Evolutionary conservation across 1,140 invertebrate genomes (phyloP).

Genomic region (Drosophila rhopaloa): DNA sequence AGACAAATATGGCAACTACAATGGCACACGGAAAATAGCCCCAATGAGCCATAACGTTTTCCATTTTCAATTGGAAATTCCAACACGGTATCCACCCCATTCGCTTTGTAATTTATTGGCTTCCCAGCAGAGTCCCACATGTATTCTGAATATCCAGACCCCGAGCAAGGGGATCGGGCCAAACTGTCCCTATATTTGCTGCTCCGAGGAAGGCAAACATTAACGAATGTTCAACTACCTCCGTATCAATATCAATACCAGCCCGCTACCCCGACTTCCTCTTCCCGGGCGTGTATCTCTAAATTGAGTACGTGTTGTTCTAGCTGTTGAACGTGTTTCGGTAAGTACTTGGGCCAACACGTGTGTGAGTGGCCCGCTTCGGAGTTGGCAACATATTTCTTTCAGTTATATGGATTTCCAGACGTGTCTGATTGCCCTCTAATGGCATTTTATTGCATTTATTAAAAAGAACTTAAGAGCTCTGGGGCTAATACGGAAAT

Average conservation of each 20-base stretch:
- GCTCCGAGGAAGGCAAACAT: slow-evolving; percentile 47
- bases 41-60: slow-evolving; percentile 40
- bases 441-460: slow-evolving; percentile 77
- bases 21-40: slow-evolving; percentile 33
- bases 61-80: slow-evolving; percentile 47
- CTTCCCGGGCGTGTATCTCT: slow-evolving; percentile 56
- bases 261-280: slow-evolving; percentile 5
- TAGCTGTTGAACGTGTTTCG: slow-evolving; percentile 72
- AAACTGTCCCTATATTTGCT: slow-evolving; percentile 60
- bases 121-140: slow-evolving; percentile 23
- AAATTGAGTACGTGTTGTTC: slow-evolving; percentile 81
- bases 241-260: slow-evolving; percentile 56
- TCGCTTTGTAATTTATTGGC: slow-evolving; percentile 60
- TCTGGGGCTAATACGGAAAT: slow-evolving; percentile 1
- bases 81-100: slow-evolving; percentile 1
- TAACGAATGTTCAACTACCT: slow-evolving; percentile 56
- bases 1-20: slow-evolving; percentile 47
- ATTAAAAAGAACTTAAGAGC: slow-evolving; percentile 59
- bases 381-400: slow-evolving; percentile 72
- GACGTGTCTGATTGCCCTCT: slow-evolving; percentile 74
- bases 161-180: not conserved
- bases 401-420: slow-evolving; percentile 76
- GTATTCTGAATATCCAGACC: slow-evolving; percentile 4
- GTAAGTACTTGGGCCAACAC: slow-evolving; percentile 69
- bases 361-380: slow-evolving; percentile 14